Evolutionary conservation across 2,888 invertebrate genomes (phyloP), one percentile per base, ranked within the genome.

Genomic region (Aleiodes alternator): DNA sequence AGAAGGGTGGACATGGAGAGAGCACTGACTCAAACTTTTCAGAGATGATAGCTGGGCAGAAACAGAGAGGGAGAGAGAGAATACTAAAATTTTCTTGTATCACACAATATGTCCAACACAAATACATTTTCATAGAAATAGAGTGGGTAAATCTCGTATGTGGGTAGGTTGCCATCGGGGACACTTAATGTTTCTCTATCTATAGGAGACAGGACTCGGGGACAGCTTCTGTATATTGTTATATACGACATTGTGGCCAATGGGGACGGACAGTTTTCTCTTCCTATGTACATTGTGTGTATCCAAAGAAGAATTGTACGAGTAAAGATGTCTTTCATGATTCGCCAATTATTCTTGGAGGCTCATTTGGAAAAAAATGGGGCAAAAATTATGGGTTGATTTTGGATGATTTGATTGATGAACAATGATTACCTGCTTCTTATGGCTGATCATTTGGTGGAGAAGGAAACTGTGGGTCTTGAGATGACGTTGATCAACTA

Each of bases 111-210:
- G n/a, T 31, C 16, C 64, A 38, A 43, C 16, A 64, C 64, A 64
- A 43, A 68, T 68, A 68, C 51, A 68, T 68, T 29, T 34, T 51
- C 68, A 51, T 68, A 57, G 66, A 51, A 72, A 72, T 72, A 72
- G 51, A 34, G 61, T 66, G 72, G 75, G 73, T 73, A 72, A 78
- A 76, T 72, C 78, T 80, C 79, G 80, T 77, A 77, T 56, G 69
- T 76, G 66, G 53, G 38, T 43, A 50, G 69, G 50, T 72, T 81
- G 81, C 84, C 82, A 84, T 80, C 81, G 77, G 83, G 80, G 83
- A 84, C 85, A 87, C 86, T 88, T 87, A 87, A 88, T 88, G 87
- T 87, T 87, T 86, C 85, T 87, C 87, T 87, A 87, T 88, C 87
- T 88, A 88, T 86, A 86, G 84, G 80, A 84, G 84, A 83, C 85